phyloP scores from a whole-genome alignment of 2,888 invertebrate species.

The Ochropacha duplaris region DNA sequence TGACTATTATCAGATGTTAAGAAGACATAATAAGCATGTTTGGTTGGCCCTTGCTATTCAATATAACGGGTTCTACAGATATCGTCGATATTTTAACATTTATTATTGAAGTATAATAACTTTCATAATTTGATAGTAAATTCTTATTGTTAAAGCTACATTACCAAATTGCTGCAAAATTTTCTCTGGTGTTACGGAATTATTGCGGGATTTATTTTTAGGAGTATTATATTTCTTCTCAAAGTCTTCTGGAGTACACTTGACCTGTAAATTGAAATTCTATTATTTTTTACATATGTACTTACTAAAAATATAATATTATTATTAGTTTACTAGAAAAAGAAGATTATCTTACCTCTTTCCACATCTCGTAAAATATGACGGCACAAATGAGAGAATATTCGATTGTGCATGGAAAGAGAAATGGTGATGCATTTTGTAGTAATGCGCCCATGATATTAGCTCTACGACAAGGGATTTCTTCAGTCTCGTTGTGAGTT shows the following conservation, averaged over 20 bases:
- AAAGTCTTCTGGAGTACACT: slow-evolving; percentile 75
- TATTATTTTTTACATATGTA: not conserved
- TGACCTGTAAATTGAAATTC: slow-evolving; percentile 53
- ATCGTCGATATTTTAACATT: too few relatives aligned
- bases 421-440: slow-evolving; percentile 88
- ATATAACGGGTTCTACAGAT: too few relatives aligned
- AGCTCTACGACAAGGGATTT: slow-evolving; percentile 79
- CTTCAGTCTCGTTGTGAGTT: slow-evolving; percentile 41
- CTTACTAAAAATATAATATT: too few relatives aligned
- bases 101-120: too few relatives aligned
- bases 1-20: not conserved
- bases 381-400: slow-evolving; percentile 96
- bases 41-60: not conserved
- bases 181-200: slow-evolving; percentile 78
- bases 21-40: not conserved
- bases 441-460: slow-evolving; percentile 88
- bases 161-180: slow-evolving; percentile 79
- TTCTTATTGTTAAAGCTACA: too few relatives aligned
- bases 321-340: not conserved
- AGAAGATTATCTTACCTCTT: slow-evolving; percentile 82
- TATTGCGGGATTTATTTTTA: slow-evolving; percentile 73
- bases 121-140: too few relatives aligned
- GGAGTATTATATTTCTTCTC: slow-evolving; percentile 64
- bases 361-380: slow-evolving; percentile 95
- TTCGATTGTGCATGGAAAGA: slow-evolving; percentile 95